phyloP scores from a whole-genome alignment of 2,113 vertebrate genomes.

The Apeltes quadracus region DNA sequence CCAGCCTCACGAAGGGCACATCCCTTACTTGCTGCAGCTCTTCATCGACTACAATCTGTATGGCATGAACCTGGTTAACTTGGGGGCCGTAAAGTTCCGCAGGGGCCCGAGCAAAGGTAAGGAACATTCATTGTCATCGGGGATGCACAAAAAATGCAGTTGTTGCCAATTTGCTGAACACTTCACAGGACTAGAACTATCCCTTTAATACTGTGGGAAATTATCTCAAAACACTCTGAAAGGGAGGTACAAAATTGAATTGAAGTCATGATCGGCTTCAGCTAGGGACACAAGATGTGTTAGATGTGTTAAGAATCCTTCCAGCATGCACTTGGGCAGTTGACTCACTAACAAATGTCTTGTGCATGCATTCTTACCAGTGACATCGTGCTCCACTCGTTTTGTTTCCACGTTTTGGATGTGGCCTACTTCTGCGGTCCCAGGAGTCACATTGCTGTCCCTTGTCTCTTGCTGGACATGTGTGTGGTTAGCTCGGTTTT shows the following conservation, averaged over 20 bases:
- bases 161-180: no score
- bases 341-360: neutral
- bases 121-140: neutral
- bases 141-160: no score
- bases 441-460: slow-evolving; percentile 4
- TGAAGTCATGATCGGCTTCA: no score
- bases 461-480: slow-evolving; percentile 1
- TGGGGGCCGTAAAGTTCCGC: slow-evolving; percentile 95
- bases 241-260: no score
- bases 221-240: no score
- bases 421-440: neutral
- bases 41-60: slow-evolving; percentile 99
- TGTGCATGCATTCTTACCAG: neutral
- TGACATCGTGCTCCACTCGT: neutral
- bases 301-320: neutral
- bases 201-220: no score
- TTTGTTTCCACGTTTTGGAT: neutral
- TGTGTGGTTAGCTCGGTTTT: neutral
- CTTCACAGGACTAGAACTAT: no score
- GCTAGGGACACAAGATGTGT: neutral
- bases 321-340: neutral
- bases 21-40: slow-evolving; percentile 97
- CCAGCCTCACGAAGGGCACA: slow-evolving; percentile 97
- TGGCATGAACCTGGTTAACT: slow-evolving; percentile 96
- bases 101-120: slow-evolving; percentile 85